Base-by-base conservation (phyloP, 2,113 vertebrate species). In the Aythya baeri region DNA sequence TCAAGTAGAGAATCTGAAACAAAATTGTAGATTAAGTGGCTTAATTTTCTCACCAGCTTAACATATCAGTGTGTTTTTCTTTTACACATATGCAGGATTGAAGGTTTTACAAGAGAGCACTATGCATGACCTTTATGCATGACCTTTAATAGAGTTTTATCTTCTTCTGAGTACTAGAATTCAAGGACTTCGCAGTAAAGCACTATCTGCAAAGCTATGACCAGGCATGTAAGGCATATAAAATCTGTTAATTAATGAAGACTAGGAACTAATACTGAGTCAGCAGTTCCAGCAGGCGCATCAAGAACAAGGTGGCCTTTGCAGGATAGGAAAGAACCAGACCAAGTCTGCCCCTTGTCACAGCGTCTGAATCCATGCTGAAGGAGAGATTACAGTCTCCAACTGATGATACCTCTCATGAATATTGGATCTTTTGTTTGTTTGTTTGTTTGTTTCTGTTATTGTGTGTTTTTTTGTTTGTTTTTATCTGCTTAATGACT, bases 251-350 rank as follows among this genome's bases (percentile, higher is more conserved):
- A 29, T 52, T 55, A 29, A 54, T 54, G 26, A 55, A 26, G 29
- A 29, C 52, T 55, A 55, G 52, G 26, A 55, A 55, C 52, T 55
- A 61, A 34, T 52, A 73, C 17, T 5, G n/a, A 29, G 23, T 17
- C 57, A 66, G 26, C 2, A 49, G 38, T 52, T 79, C 26, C 38
- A 71, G 43, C 1, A 1, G 7, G 61, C 5, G 25, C 44, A 71
- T 25, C 25, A 58, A 55, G 46, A 88, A 62, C 17, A 52, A 74
- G 63, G 22, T 9, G 34, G 68, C 25, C 25, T 59, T 55, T 71
- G 68, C 46, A 77, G 27, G 13, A n/a, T 12, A 61, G 29, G n/a
- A 62, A 27, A 0, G 3, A 79, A 75, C 0, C 1, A 0, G n/a
- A 32, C 5, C 65, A 36, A 57, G 62, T 17, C 17, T 63, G 41